Conservation (phyloP, 2,797 vertebrate species). For the Hemibagrus guttatus region DNA sequence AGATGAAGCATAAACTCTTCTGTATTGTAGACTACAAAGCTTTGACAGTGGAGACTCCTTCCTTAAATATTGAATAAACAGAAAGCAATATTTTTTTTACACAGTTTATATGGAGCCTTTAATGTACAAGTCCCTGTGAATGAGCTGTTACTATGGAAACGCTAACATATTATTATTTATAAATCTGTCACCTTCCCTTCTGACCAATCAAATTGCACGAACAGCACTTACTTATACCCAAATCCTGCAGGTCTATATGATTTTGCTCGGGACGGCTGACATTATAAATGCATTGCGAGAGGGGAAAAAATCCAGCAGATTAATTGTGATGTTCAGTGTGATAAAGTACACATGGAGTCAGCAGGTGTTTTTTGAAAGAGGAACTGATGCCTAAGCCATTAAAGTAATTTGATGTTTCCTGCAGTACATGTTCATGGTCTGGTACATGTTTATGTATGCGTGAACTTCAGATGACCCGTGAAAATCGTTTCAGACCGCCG, state of each 20-base stretch:
- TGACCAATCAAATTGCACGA: neutral
- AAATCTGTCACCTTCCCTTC: neutral
- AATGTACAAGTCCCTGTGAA: neutral
- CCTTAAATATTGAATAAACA: neutral
- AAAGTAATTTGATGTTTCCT: neutral
- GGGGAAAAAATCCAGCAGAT: no score
- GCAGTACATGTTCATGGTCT: neutral
- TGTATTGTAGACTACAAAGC: neutral
- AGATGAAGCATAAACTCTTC: no score
- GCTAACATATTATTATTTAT: neutral
- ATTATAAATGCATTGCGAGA: neutral
- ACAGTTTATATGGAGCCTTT: neutral
- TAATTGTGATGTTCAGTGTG: no score
- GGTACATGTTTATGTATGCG: neutral
- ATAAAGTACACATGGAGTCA: no score
- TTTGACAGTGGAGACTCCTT: neutral
- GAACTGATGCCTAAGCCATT: no score
- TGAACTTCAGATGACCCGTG: neutral
- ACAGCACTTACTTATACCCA: neutral
- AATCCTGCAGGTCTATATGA: neutral
- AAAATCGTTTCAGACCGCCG: neutral
- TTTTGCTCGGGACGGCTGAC: neutral
- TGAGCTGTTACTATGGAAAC: neutral
- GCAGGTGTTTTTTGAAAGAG: no score
- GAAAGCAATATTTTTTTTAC: neutral